Evolutionary conservation across 2,113 vertebrate genomes (phyloP).

Genomic region (Seriola quinqueradiata): DNA sequence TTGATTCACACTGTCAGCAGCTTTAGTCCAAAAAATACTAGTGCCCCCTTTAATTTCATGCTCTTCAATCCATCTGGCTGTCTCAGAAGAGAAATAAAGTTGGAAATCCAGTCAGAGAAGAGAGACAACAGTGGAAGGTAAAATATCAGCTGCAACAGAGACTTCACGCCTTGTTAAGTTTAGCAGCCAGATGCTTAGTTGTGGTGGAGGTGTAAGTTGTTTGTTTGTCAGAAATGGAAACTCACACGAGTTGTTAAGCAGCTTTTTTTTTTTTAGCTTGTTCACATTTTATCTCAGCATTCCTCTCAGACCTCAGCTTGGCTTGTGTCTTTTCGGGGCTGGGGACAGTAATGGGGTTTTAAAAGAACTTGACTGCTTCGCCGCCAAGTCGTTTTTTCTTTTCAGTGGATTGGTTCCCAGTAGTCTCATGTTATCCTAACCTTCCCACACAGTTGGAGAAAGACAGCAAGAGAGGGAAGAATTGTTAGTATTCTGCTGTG

Average conservation of each 20-base stretch:
- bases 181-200: constrained; percentile 32
- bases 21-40: neutral
- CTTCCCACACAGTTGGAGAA: constrained; percentile 1
- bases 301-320: constrained; percentile 41
- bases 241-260: constrained; percentile 45
- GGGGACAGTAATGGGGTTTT: constrained; percentile 16
- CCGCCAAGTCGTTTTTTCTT: constrained; percentile 6
- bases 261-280: constrained; percentile 24
- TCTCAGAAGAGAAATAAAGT: constrained; percentile 11
- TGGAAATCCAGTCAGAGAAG: constrained; percentile 11
- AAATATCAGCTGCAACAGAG: constrained; percentile 37
- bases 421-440: constrained; percentile 16
- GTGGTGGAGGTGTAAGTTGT: constrained; percentile 42
- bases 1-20: neutral
- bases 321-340: constrained; percentile 23
- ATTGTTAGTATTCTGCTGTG: constrained; percentile 22
- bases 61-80: neutral
- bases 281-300: constrained; percentile 31
- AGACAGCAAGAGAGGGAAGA: neutral
- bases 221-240: constrained; percentile 6
- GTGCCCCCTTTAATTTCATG: neutral
- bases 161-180: constrained; percentile 45
- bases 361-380: constrained; percentile 6
- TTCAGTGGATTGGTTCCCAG: constrained; percentile 7
- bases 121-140: constrained; percentile 25